phyloP scores from a whole-genome alignment of 2,113 vertebrate species.

The Sapayoa aenigma region DNA sequence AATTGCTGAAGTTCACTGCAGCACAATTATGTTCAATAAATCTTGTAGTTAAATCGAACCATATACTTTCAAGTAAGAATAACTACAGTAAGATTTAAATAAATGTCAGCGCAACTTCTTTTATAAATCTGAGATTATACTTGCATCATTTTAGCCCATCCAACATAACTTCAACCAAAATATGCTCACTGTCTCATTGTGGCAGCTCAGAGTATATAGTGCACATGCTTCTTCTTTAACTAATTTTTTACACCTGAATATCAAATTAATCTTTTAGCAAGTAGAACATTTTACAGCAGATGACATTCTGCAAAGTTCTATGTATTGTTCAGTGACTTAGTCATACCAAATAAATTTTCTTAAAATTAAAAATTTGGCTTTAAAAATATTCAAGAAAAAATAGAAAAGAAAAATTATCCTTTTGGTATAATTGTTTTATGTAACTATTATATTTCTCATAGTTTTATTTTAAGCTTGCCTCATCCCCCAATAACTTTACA shows the following conservation, averaged over 20 bases:
- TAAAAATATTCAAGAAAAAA: neutral
- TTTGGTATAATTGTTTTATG: neutral
- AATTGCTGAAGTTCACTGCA: neutral
- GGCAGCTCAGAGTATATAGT: neutral
- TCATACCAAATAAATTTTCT: neutral
- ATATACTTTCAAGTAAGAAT: neutral
- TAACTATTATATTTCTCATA: neutral
- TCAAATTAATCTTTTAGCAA: neutral
- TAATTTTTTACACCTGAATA: neutral
- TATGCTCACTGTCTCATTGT: neutral
- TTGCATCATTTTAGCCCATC: neutral
- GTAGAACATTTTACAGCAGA: neutral
- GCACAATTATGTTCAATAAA: neutral
- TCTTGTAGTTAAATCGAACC: neutral
- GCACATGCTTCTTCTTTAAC: neutral
- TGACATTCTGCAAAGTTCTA: neutral
- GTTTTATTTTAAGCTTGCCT: neutral
- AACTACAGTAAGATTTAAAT: neutral
- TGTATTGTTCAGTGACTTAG: neutral
- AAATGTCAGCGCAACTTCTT: neutral
- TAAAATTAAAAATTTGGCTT: neutral
- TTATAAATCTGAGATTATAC: neutral
- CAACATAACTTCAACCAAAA: neutral
- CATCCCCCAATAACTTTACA: neutral
- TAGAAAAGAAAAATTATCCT: neutral